Conservation (phyloP, 2,797 vertebrate genomes). For the Hephaestus fuliginosus region DNA sequence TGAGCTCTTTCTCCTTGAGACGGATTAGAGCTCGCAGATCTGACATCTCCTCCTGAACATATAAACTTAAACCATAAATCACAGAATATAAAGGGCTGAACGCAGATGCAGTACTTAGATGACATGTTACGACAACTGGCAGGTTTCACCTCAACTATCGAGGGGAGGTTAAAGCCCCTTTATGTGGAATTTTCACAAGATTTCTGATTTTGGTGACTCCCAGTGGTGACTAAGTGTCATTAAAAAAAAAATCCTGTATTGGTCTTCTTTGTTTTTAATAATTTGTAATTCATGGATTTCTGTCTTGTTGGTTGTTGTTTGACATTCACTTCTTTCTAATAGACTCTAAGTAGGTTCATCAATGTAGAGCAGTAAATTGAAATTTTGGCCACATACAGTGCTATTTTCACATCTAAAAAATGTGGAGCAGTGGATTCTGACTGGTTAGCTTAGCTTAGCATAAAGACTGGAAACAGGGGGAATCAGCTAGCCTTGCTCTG, state of each 20-base stretch:
- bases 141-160: background rate
- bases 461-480: background rate
- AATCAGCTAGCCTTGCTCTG: background rate
- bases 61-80: slow-evolving; percentile 2
- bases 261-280: background rate
- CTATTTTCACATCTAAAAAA: no score
- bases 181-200: background rate
- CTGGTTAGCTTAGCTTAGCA: background rate
- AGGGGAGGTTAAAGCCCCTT: background rate
- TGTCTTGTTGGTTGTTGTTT: background rate
- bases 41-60: slow-evolving; percentile 89
- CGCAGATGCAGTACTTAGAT: background rate
- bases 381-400: no score
- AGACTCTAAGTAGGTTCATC: background rate
- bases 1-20: slow-evolving; percentile 87
- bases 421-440: no score
- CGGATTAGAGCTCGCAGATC: slow-evolving; percentile 87
- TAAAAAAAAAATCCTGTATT: background rate
- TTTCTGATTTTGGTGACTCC: no score
- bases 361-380: background rate
- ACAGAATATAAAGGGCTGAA: background rate
- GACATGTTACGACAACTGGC: background rate
- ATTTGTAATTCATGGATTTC: background rate
- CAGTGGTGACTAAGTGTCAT: no score
- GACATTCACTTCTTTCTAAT: background rate